Evolutionary conservation across 2,888 invertebrate species (phyloP).

Genomic region (Pollenia angustigena): DNA sequence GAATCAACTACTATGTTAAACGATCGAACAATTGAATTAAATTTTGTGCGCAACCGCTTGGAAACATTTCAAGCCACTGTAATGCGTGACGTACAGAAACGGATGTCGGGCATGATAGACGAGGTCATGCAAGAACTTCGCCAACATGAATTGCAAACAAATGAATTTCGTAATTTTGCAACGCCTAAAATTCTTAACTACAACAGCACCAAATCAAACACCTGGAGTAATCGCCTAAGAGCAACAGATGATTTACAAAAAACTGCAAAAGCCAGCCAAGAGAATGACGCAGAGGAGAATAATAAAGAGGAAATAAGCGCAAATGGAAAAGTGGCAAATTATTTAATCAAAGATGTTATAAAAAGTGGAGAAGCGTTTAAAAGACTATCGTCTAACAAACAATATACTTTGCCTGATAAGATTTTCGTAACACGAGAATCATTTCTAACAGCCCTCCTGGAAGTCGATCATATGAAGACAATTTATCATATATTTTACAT

Average conservation of each 20-base stretch:
- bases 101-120: slow-evolving; percentile 81
- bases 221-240: slow-evolving; percentile 77
- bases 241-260: neutral
- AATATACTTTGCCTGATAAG: slow-evolving; percentile 85
- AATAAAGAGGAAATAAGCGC: neutral
- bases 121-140: slow-evolving; percentile 82
- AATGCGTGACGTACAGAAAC: slow-evolving; percentile 80
- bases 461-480: slow-evolving; percentile 91
- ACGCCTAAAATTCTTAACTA: slow-evolving; percentile 45
- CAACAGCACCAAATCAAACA: slow-evolving; percentile 51
- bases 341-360: neutral
- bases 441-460: slow-evolving; percentile 91
- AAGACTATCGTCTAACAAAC: slow-evolving; percentile 67
- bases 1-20: slow-evolving; percentile 54
- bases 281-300: neutral
- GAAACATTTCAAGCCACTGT: slow-evolving; percentile 78
- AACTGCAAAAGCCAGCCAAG: neutral
- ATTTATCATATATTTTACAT: slow-evolving; percentile 94
- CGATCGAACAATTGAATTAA: slow-evolving; percentile 71
- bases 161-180: slow-evolving; percentile 81
- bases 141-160: slow-evolving; percentile 79
- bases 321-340: neutral
- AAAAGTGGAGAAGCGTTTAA: neutral
- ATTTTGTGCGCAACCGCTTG: slow-evolving; percentile 77
- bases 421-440: slow-evolving; percentile 90